phyloP scores from a whole-genome alignment of 2,797 vertebrate genomes.

The Apodemus agrarius region DNA sequence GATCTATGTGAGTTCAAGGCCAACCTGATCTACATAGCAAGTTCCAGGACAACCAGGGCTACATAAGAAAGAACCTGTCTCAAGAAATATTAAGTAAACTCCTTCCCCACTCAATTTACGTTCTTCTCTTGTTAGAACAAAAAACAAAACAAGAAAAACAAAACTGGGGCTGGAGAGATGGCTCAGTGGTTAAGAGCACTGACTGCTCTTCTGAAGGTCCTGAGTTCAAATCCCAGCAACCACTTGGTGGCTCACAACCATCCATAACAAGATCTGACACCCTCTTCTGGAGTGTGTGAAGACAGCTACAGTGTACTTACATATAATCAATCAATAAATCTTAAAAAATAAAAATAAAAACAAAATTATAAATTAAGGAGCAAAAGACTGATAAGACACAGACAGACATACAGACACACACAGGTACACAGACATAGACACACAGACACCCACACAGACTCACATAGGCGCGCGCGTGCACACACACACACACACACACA shows the following conservation, averaged over 20 bases:
- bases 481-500: neutral
- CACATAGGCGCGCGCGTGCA: neutral
- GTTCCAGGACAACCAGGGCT: neutral
- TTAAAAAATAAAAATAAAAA: neutral
- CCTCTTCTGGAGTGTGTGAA: too few relatives aligned
- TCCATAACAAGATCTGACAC: too few relatives aligned
- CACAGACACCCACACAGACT: neutral
- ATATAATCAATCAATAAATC: too few relatives aligned
- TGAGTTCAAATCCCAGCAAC: too few relatives aligned
- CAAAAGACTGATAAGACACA: neutral
- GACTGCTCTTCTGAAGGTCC: too few relatives aligned
- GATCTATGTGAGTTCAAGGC: neutral
- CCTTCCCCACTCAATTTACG: too few relatives aligned
- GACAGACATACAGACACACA: neutral
- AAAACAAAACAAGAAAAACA: too few relatives aligned
- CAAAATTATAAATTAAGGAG: neutral
- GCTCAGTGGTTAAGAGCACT: too few relatives aligned
- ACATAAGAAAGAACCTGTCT: neutral
- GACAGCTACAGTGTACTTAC: too few relatives aligned
- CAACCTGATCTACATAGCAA: neutral
- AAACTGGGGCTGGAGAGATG: too few relatives aligned
- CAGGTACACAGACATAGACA: neutral
- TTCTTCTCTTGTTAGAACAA: too few relatives aligned
- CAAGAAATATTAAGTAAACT: neutral
- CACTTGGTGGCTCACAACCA: too few relatives aligned